Base-by-base conservation (phyloP, 2,888 invertebrate genomes). In the Leptinotarsa juncta region DNA sequence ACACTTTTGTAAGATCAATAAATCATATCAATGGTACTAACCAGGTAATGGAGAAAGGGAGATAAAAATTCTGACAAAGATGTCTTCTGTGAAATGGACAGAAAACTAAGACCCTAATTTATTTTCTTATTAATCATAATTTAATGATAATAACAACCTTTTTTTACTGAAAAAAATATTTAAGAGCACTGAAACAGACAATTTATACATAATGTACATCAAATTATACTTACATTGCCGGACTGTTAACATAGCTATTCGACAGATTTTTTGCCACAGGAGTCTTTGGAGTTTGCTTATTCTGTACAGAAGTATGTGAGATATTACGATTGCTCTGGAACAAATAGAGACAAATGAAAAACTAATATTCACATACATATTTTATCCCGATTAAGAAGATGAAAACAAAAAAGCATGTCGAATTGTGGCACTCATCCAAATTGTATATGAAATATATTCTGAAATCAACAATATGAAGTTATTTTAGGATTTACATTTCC, bases 271-370 rank as follows among this genome's bases (percentile, higher is more conserved):
- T 71, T 20, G 71, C 65, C 10, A 66, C 53, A 26, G 71, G 65
- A 48, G 67, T 66, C 62, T 71, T 71, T 55, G 49, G 50, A 51
- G 49, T 55, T 20, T 65, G 48, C 62, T 42, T 66, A n/a, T 42
- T 62, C 20, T 73, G 62, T 15, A 26, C 10, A 62, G 69, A 23
- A 55, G 69, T 65, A 55, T 73, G 73, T n/a, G 55, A 16, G 67
- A 68, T 65, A 18, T 49, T 73, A 66, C 23, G 53, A 62, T 62
- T 68, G 32, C 71, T 76, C 76, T 76, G 73, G 20, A 76, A 76
- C 76, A 73, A 76, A 60, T 15, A 66, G 14, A 65, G 23, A 48
- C 51, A 0, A 42, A 42, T 53, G 14, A 68, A 60, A 32, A 66
- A n/a, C 20, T 15, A 69, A 51, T 50, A 42, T 42, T 20, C 23